Percentiles rank a stretch among this genome's conserved stretches.
phyloP scores from a whole-genome alignment of 1,140 invertebrate species.

The Acromyrmex echinatior region DNA sequence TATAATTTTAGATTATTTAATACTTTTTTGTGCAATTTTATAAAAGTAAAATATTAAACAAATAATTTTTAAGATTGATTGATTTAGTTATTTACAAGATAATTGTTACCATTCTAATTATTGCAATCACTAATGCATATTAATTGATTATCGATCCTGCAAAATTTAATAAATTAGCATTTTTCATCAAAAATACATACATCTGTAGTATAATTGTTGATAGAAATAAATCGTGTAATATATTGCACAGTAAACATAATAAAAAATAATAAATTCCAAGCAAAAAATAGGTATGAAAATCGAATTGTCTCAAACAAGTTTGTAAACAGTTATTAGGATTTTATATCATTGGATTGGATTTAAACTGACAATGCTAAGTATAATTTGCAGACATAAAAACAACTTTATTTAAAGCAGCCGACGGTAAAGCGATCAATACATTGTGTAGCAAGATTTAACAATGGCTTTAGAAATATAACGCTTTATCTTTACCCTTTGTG shows the following conservation, averaged over 20 bases:
- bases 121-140: not conserved
- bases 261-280: not conserved
- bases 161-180: not conserved
- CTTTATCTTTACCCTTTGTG: conserved; percentile 29
- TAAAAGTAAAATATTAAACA: too few relatives aligned
- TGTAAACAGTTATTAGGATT: conserved; percentile 21
- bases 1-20: not conserved
- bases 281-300: conserved; percentile 13
- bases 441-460: conserved; percentile 55
- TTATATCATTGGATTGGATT: not conserved
- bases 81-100: not conserved
- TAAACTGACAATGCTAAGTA: conserved; percentile 47
- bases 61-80: not conserved
- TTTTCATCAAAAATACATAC: not conserved
- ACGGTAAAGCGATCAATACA: conserved; percentile 58
- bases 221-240: not conserved
- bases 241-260: not conserved
- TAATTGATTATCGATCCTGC: not conserved
- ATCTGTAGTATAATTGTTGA: not conserved
- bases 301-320: conserved; percentile 17
- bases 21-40: too few relatives aligned
- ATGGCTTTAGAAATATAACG: conserved; percentile 53
- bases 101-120: not conserved
- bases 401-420: conserved; percentile 60
- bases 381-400: conserved; percentile 61